These are phyloP conservation scores for Hypomesus transpacificus DNA, from an alignment of 2,113 vertebrate genomes.

Conservation along the genomic window DNA sequence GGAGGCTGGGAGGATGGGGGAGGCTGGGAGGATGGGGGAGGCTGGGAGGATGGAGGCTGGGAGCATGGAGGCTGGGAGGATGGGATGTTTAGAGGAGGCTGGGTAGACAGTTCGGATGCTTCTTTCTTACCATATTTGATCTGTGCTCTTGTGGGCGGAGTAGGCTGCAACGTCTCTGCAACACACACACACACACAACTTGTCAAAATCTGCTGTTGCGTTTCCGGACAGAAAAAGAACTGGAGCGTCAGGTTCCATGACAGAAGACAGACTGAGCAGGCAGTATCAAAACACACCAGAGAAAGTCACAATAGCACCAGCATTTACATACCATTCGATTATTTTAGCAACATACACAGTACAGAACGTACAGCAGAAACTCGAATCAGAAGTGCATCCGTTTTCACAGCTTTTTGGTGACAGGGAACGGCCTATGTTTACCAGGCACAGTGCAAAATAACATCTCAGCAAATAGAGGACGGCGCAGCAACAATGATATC, in stretches of 20 bases:
- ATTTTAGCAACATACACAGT: background rate
- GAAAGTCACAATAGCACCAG: background rate
- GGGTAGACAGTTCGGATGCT: background rate
- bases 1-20: too few relatives aligned
- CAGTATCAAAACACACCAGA: background rate
- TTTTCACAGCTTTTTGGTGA: too few relatives aligned
- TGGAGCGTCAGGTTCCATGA: too few relatives aligned
- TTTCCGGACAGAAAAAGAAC: too few relatives aligned
- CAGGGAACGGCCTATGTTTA: background rate
- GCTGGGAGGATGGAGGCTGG: too few relatives aligned
- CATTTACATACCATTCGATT: background rate
- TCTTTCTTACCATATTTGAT: constrained; percentile 66
- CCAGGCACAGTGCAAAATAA: background rate
- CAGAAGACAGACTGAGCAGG: too few relatives aligned
- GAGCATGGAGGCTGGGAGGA: background rate
- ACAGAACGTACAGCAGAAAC: background rate
- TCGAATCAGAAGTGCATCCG: background rate
- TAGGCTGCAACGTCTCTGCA: constrained; percentile 55
- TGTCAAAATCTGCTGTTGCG: too few relatives aligned
- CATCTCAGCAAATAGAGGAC: background rate
- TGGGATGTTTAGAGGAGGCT: background rate
- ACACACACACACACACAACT: background rate
- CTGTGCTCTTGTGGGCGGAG: constrained; percentile 52
- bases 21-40: too few relatives aligned
- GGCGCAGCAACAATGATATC: background rate